Conservation (phyloP, 2,797 vertebrate species). For the Hoplostethus atlanticus region DNA sequence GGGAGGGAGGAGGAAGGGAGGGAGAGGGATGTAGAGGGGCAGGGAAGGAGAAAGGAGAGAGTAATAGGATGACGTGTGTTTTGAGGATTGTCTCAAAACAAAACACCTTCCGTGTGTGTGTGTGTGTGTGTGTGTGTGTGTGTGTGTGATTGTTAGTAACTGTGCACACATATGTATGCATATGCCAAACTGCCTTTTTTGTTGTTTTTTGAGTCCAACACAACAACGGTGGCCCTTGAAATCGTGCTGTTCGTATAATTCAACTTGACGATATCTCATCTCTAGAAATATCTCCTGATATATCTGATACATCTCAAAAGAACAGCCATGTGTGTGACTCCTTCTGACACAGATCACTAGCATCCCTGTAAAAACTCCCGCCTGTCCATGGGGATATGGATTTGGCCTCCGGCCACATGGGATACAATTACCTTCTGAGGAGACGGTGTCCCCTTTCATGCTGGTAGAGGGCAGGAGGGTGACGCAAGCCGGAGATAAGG, state of each 20-base stretch:
- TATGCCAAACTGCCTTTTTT: conserved; percentile 3
- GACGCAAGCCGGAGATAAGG: conserved; percentile 36
- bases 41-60: conserved; percentile 26
- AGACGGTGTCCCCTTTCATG: conserved; percentile 70
- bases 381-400: neutral
- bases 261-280: neutral
- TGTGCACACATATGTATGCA: neutral
- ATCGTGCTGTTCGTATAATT: neutral
- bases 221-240: conserved; percentile 11
- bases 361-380: neutral
- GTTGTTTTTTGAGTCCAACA: neutral
- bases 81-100: conserved; percentile 28
- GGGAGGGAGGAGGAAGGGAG: neutral
- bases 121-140: conserved; percentile 4
- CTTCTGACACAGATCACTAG: neutral
- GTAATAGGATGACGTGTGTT: conserved; percentile 46
- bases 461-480: conserved; percentile 36
- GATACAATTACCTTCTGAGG: conserved; percentile 66
- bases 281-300: neutral
- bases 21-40: neutral
- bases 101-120: conserved; percentile 18
- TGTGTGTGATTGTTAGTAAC: neutral
- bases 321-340: neutral
- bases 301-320: neutral
- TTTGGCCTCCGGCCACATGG: conserved; percentile 46